phyloP scores from a whole-genome alignment of 2,797 vertebrate species.

The Lophotriccus pileatus region DNA sequence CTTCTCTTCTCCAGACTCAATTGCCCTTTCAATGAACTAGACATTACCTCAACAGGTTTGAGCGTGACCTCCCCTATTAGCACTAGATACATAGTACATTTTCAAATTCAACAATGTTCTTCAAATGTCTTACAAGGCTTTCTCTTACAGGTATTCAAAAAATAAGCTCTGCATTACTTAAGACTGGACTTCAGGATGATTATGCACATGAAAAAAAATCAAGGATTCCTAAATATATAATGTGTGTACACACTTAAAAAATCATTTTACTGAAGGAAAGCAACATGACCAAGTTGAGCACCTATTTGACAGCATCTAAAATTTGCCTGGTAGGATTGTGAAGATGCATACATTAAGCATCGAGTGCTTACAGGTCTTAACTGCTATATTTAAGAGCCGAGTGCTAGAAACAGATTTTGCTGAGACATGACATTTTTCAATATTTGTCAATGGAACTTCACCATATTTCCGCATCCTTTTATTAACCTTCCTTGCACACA shows the following conservation, averaged over 20 bases:
- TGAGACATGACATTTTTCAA: background rate
- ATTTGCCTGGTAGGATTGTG: background rate
- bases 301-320: background rate
- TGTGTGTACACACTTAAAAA: background rate
- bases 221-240: background rate
- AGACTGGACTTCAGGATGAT: background rate
- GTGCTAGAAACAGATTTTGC: background rate
- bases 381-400: background rate
- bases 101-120: background rate
- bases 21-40: background rate
- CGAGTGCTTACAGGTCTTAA: background rate
- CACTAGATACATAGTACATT: background rate
- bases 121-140: background rate
- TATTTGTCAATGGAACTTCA: background rate
- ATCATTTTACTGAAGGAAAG: background rate
- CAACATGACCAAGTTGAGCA: background rate
- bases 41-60: background rate
- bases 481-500: background rate
- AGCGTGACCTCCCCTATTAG: background rate
- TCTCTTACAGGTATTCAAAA: conserved; percentile 62
- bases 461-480: background rate
- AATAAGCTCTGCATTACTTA: background rate
- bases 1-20: background rate
- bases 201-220: background rate
- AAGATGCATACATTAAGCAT: background rate